These are phyloP conservation scores for Trogon melanurus DNA, from an alignment of 2,113 vertebrate species.

Conservation along the genomic window DNA sequence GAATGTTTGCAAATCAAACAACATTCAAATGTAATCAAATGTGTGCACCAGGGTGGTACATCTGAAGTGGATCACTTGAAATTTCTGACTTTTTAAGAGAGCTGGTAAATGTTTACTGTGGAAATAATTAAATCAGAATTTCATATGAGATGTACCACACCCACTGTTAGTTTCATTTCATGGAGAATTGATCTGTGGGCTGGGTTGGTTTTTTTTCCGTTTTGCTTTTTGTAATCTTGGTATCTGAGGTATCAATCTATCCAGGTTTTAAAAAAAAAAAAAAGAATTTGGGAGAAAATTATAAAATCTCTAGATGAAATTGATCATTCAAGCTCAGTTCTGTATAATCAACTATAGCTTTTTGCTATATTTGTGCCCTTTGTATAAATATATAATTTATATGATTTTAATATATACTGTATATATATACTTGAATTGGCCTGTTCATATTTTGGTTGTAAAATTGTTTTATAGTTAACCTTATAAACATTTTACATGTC, in stretches of 20 bases:
- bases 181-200: background rate
- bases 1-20: slow-evolving; percentile 75
- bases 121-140: slow-evolving; percentile 74
- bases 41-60: slow-evolving; percentile 37
- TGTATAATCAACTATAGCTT: slow-evolving; percentile 40
- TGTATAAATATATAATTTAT: slow-evolving; percentile 89
- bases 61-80: slow-evolving; percentile 69
- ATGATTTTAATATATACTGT: slow-evolving; percentile 89
- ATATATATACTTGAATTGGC: slow-evolving; percentile 76
- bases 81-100: slow-evolving; percentile 68
- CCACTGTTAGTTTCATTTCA: slow-evolving; percentile 45
- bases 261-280: background rate
- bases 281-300: background rate
- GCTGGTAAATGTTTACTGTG: slow-evolving; percentile 63
- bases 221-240: slow-evolving; percentile 12
- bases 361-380: slow-evolving; percentile 81
- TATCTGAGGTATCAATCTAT: slow-evolving; percentile 41
- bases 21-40: slow-evolving; percentile 71
- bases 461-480: slow-evolving; percentile 72
- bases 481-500: slow-evolving; percentile 69
- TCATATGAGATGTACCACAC: slow-evolving; percentile 41
- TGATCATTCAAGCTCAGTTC: slow-evolving; percentile 31
- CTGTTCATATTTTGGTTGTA: slow-evolving; percentile 75
- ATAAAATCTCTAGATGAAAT: background rate
- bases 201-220: background rate